Conservation (phyloP, 2,888 invertebrate species). For the Dioctria linearis region DNA sequence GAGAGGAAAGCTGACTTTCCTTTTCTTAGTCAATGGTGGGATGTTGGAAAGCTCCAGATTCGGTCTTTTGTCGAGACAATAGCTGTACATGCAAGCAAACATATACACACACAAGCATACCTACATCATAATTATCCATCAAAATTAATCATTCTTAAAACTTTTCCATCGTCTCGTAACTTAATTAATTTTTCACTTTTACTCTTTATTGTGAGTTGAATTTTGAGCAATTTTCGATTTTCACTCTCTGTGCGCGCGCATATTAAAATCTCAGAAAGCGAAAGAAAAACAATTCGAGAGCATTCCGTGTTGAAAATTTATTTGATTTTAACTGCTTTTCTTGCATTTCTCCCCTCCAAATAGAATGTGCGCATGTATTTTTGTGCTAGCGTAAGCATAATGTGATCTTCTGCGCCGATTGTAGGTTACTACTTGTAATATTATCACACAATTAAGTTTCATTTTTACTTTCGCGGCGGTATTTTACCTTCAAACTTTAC, state of each 20-base stretch:
- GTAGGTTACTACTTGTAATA: too few species aligned
- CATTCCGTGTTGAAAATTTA: slow-evolving; percentile 20
- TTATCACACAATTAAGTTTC: not conserved
- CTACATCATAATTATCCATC: too few species aligned
- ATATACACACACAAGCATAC: too few species aligned
- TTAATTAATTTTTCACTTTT: slow-evolving; percentile 32
- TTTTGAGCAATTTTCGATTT: slow-evolving; percentile 50
- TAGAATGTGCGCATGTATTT: not conserved
- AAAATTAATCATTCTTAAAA: too few species aligned
- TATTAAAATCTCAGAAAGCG: slow-evolving; percentile 20
- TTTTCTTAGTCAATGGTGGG: too few species aligned
- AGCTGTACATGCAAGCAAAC: too few species aligned
- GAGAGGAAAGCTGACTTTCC: too few species aligned
- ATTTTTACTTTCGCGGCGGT: slow-evolving; percentile 26
- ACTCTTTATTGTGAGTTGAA: slow-evolving; percentile 36
- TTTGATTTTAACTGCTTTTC: not conserved
- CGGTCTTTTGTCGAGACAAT: too few species aligned
- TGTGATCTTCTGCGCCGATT: not conserved
- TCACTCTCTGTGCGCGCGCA: slow-evolving; percentile 32
- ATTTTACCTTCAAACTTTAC: slow-evolving; percentile 11
- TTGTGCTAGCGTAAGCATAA: not conserved
- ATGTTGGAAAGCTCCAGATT: too few species aligned
- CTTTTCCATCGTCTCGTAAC: too few species aligned
- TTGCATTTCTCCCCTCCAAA: not conserved
- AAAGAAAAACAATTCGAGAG: slow-evolving; percentile 20